Base-by-base conservation (phyloP, 2,113 vertebrate species). In the Galemys pyrenaicus region DNA sequence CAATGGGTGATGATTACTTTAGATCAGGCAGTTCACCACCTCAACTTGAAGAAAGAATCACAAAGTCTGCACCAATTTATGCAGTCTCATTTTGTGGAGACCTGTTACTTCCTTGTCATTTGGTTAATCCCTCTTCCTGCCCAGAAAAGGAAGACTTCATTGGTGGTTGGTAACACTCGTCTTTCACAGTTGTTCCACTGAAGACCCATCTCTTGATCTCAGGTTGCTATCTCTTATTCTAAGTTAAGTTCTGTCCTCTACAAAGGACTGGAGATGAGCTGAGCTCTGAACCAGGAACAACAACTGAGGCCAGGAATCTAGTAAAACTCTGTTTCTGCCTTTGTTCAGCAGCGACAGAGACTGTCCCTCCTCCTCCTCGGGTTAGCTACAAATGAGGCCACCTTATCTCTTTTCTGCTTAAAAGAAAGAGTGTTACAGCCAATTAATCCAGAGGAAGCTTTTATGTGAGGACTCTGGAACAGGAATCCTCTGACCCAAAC, bases 11-110 rank as follows among this genome's bases (percentile, higher is more conserved):
- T 30, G 28, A 30, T 9, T 30, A 16, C 20, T 35, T 87, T 80
- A 82, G 56, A 60, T 67, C 28, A 89, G 41, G 28, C 13, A 32
- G 5, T 92, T 75, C 64, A n/a, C 49, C 32, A 24, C 2, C 24
- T 78, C 11, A 32, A 5, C 62, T 71, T 95, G 51, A 75, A 71
- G 39, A 35, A 79, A 65, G 15, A 60, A 32, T 77, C 49, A 78
- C n/a, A 49, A 70, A 80, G 56, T 5, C 2, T 35, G 70, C 32
- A 26, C 24, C 46, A 51, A 9, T 80, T 30, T 85, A 24, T 70
- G 70, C 70, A 28, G 44, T 2, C 13, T 70, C 17, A 2, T 17
- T 28, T 26, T 24, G 4, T 56, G 28, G 4, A 22, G 16, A 37
- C 4, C 6, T 2, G 41, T 20, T 41, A 32, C 51, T 67, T 60